Base-by-base conservation (phyloP, 2,113 vertebrate genomes). In the Coreoperca whiteheadi region DNA sequence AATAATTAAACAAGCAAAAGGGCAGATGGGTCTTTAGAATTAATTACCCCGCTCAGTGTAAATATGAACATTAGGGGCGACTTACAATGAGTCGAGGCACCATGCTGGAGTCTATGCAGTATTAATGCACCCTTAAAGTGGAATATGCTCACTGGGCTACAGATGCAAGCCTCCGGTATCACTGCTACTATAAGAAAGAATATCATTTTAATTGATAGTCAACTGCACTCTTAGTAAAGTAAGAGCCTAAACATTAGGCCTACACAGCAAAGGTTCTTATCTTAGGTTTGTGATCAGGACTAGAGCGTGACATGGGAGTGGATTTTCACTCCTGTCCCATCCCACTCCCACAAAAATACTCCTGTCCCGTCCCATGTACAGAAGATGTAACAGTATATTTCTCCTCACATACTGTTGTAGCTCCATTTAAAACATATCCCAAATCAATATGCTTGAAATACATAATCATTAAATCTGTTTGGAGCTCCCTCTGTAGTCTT, bases 1-100 rank as follows among this genome's bases (percentile, higher is more conserved):
- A 95, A 96, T 96, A 94, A 94, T 96, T 96, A 92, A 96, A 86
- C 74, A 92, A 84, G 84, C 54, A 77, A 94, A 95, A 96, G 95
- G 93, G 89, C 93, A 94, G 89, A 93, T 91, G 80, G 85, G 86
- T 92, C 85, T 93, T 94, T 90, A 79, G 89, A 95, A 95, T 95
- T 95, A 95, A 94, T 95, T 93, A 93, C 90, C 76, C 83, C 34
- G 61, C 89, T 90, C 74, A 79, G 81, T 89, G 87, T 94, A 93
- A 93, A 94, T 93, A 93, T 93, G 90, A 94, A 90, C 88, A 87
- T 91, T 89, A 88, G 88, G 53, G 79, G 57, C 20, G 59, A 85
- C 88, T 89, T 85, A 85, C 70, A 72, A 85, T 86, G 84, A 77
- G 87, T 21, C 50, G 69, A 79, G 84, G 89, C 87, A 67, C 78